These are phyloP conservation scores for Pseudolaguvia tuberculata DNA, from an alignment of 2,113 vertebrate species.

Conservation along the genomic window DNA sequence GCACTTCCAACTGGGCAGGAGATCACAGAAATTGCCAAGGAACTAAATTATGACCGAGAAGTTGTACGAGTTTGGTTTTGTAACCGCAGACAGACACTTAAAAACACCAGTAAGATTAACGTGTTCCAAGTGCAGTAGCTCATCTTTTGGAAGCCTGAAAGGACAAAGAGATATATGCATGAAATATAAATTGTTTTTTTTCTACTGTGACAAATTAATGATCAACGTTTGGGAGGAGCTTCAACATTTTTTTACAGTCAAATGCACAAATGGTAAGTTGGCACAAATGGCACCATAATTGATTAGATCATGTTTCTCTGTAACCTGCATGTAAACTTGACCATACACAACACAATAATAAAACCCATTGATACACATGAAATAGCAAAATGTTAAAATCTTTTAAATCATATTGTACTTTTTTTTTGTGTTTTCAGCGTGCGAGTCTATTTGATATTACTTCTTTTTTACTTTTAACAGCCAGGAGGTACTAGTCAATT, in stretches of 20 bases:
- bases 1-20: slow-evolving; percentile 90
- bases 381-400: background rate
- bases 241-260: slow-evolving; percentile 6
- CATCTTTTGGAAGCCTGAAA: slow-evolving; percentile 24
- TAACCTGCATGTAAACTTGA: slow-evolving; percentile 34
- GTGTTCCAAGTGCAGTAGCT: slow-evolving; percentile 83
- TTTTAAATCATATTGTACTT: background rate
- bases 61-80: slow-evolving; percentile 97
- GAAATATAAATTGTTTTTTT: slow-evolving; percentile 14
- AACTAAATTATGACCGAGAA: slow-evolving; percentile 95
- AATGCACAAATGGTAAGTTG: slow-evolving; percentile 17
- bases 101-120: slow-evolving; percentile 96
- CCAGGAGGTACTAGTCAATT: too few species aligned
- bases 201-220: background rate
- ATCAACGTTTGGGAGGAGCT: background rate
- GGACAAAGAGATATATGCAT: slow-evolving; percentile 31
- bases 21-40: slow-evolving; percentile 93
- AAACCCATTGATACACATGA: background rate
- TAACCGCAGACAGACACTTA: slow-evolving; percentile 93
- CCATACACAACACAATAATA: background rate
- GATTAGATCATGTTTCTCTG: slow-evolving; percentile 2
- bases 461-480: background rate
- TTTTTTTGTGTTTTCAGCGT: slow-evolving; percentile 2
- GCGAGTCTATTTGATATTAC: background rate
- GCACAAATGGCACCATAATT: background rate